Evolutionary conservation across 2,113 vertebrate genomes (phyloP), one percentile per base, ranked within the genome.

Genomic region (Perca schrenkii): DNA sequence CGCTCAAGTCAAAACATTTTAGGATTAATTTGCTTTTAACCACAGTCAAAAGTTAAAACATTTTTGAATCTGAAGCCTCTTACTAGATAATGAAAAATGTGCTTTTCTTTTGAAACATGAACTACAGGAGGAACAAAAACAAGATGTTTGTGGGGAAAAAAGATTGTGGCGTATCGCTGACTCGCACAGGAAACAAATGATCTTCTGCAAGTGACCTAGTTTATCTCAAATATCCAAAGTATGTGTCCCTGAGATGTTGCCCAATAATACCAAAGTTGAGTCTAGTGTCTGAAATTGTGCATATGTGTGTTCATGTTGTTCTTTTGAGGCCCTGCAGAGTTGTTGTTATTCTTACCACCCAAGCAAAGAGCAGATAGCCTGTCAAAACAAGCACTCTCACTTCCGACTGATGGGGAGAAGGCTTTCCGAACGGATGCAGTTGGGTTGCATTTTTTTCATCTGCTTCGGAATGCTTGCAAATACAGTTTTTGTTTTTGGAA

Each of bases 341-440:
- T 94, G 85, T 89, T 94, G 89, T 93, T 90, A 74, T 94, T 91
- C 82, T 92, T 89, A 79, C 88, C 90, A 92, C 83, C 84, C 84
- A 84, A 88, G 93, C 89, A 94, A 93, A 92, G 87, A 90, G 88
- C 83, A 90, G 89, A 93, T 93, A 93, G 85, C 75, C 80, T 92
- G 89, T 94, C 79, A 88, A 94, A 94, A 94, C 90, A 95, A 90
- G 79, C 89, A 11, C 86, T 84, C 80, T 62, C 77, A 86, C 92
- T 93, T 95, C 92, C 86, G 78, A 92, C 74, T 8, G 49, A 85
- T n/a, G 28, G 67, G 80, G 75, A 82, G 70, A 80, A 70, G 40
- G 74, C 62, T 74, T 82, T 89, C 86, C 28, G 43, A 90, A 67
- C 58, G 78, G 91, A 91, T 92, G 88, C 80, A 84, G 81, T 91